phyloP scores from a whole-genome alignment of 2,113 vertebrate species.

The Sminthopsis crassicaudata region DNA sequence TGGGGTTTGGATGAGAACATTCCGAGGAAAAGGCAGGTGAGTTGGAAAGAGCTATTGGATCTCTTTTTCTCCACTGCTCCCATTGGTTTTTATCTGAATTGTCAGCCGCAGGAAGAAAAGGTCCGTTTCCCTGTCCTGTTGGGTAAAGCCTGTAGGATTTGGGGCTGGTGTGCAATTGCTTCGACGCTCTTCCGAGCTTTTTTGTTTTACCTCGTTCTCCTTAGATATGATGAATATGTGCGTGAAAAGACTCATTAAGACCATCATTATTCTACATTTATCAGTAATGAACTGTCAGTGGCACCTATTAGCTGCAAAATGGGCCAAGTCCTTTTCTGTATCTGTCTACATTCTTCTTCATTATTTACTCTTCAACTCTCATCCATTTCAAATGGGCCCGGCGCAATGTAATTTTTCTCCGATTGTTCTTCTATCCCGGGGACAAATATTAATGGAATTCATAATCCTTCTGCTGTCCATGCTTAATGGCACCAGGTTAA shows the following conservation, averaged over 20 bases:
- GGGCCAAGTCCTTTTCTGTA: slow-evolving; percentile 57
- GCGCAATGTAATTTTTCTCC: slow-evolving; percentile 61
- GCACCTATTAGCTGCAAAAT: slow-evolving; percentile 69
- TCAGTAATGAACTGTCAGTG: slow-evolving; percentile 72
- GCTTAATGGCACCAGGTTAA: slow-evolving; percentile 49
- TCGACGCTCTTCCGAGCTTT: slow-evolving; percentile 60
- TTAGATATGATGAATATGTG: slow-evolving; percentile 72
- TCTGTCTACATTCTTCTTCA: slow-evolving; percentile 75
- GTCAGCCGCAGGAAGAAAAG: neutral
- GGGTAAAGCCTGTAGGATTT: slow-evolving; percentile 3
- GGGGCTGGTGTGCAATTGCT: slow-evolving; percentile 53
- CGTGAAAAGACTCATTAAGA: slow-evolving; percentile 76
- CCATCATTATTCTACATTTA: slow-evolving; percentile 75
- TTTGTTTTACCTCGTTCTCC: slow-evolving; percentile 69
- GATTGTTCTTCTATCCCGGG: slow-evolving; percentile 74
- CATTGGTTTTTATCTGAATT: neutral
- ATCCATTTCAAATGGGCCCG: slow-evolving; percentile 69
- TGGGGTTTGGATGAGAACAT: neutral
- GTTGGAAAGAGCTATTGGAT: neutral
- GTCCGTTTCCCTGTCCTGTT: neutral
- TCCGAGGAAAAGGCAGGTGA: neutral
- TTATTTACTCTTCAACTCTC: slow-evolving; percentile 72
- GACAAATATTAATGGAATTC: slow-evolving; percentile 72
- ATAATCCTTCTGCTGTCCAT: slow-evolving; percentile 61
- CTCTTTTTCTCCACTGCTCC: neutral